phyloP scores from a whole-genome alignment of 2,888 invertebrate genomes.

The Ligdia adustata region DNA sequence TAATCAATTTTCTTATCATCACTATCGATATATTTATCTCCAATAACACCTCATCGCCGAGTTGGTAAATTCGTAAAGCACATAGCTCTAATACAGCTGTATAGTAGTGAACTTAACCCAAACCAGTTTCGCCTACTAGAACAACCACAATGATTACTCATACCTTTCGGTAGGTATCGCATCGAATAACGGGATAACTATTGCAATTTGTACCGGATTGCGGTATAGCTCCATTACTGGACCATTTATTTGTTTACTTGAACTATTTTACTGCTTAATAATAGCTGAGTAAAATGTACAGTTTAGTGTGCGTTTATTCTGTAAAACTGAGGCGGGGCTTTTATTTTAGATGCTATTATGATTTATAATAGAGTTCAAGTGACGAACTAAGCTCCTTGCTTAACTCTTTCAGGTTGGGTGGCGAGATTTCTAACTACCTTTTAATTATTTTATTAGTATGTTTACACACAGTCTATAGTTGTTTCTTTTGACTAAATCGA shows the following conservation, averaged over 20 bases:
- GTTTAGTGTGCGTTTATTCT: neutral
- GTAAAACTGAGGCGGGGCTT: constrained; percentile 4
- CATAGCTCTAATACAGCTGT: constrained; percentile 4
- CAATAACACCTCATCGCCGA: no score
- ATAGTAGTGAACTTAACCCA: constrained; percentile 18
- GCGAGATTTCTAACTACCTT: no score
- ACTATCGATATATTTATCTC: no score
- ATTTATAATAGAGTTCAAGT: no score
- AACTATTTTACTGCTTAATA: constrained; percentile 14
- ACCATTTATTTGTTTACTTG: constrained; percentile 28
- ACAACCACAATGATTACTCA: constrained; percentile 29
- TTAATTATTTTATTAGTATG: no score
- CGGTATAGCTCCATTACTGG: constrained; percentile 20
- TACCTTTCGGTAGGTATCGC: constrained; percentile 27
- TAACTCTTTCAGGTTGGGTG: no score
- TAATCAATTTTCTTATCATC: no score
- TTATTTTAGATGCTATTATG: no score
- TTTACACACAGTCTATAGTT: no score
- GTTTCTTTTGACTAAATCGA: no score
- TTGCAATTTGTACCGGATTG: constrained; percentile 26
- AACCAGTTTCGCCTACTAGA: constrained; percentile 25
- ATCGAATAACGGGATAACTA: constrained; percentile 30
- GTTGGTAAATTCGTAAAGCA: neutral
- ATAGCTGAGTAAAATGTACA: constrained; percentile 7
- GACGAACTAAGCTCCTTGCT: no score